Percentiles rank a stretch among this genome's conserved stretches.
Conservation (phyloP, 2,888 invertebrate genomes). For the Smittia aterrima region DNA sequence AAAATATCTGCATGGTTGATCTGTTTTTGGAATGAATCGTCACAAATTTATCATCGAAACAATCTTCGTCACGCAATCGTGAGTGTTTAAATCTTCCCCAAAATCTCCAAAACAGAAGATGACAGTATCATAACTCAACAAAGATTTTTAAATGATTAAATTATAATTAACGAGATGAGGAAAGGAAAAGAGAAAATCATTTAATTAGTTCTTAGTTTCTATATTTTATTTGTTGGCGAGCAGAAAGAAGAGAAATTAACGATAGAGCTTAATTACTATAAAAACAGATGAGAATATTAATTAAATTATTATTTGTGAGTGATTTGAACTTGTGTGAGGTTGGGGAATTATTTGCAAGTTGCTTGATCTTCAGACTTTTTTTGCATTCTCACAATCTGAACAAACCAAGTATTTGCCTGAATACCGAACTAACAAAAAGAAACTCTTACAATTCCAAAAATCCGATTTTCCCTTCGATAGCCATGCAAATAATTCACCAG, state of each 20-base stretch:
- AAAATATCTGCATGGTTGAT: too few relatives aligned
- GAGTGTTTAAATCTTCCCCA: too few relatives aligned
- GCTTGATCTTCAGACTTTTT: background rate
- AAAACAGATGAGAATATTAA: background rate
- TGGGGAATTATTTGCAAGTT: conserved; percentile 12
- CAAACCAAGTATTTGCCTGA: background rate
- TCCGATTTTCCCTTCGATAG: background rate
- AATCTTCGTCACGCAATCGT: too few relatives aligned
- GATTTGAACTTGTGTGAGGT: background rate
- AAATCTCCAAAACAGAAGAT: background rate
- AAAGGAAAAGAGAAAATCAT: background rate
- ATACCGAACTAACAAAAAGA: too few relatives aligned
- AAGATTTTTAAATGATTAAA: background rate
- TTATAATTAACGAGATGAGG: background rate
- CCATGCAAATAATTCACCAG: background rate
- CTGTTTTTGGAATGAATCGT: too few relatives aligned
- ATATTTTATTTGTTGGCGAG: background rate
- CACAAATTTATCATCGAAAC: too few relatives aligned
- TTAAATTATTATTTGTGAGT: conserved; percentile 14
- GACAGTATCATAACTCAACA: background rate
- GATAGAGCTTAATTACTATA: background rate
- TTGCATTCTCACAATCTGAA: background rate
- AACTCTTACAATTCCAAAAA: too few relatives aligned
- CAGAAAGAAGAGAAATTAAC: background rate
- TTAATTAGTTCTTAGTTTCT: background rate